Conservation (phyloP, 2,797 vertebrate species). For the Streptopelia turtur region DNA sequence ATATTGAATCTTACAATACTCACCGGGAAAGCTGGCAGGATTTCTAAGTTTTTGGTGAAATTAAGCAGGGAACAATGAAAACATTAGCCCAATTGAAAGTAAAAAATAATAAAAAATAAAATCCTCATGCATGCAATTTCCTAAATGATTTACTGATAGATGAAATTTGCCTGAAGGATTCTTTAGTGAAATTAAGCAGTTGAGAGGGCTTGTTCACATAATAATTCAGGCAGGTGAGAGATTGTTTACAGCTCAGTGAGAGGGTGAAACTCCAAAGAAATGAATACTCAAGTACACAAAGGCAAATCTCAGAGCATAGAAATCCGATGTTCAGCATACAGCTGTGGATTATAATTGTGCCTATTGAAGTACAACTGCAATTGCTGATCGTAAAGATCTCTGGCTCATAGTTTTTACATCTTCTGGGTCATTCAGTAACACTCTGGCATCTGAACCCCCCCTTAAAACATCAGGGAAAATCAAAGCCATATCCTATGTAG, state of each 20-base stretch:
- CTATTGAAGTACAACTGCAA: neutral
- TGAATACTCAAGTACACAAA: neutral
- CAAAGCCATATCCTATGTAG: neutral
- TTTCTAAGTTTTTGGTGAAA: neutral
- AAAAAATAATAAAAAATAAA: neutral
- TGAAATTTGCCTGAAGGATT: neutral
- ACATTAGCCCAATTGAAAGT: neutral
- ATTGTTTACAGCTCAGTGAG: neutral
- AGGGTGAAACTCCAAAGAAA: neutral
- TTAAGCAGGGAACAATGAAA: neutral
- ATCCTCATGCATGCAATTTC: neutral
- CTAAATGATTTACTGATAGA: neutral
- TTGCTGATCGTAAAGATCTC: neutral
- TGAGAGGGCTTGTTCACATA: neutral
- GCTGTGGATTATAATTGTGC: neutral
- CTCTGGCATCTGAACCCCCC: rapidly evolving
- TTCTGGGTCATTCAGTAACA: neutral
- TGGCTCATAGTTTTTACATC: neutral
- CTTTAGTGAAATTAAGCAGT: neutral
- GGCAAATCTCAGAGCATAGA: neutral
- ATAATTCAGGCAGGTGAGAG: neutral
- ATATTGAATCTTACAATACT: neutral
- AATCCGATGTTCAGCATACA: neutral
- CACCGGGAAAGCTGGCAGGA: neutral
- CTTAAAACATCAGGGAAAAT: neutral